phyloP scores from a whole-genome alignment of 2,888 invertebrate genomes.

The Heliconius ethilla region DNA sequence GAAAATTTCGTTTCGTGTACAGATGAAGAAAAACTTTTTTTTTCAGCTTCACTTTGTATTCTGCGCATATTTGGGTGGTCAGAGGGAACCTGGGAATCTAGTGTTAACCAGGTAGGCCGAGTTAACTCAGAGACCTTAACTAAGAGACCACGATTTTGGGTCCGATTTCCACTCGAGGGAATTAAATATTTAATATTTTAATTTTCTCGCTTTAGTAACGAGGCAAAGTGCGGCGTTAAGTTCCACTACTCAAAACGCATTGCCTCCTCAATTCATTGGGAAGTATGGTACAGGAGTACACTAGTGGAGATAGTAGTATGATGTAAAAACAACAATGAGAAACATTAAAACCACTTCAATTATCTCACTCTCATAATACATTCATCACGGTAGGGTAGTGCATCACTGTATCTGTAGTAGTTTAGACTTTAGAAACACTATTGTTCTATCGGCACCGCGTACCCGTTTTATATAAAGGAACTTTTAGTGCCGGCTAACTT shows the following conservation, averaged over 20 bases:
- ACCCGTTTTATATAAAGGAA: not conserved
- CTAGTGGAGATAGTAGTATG: not conserved
- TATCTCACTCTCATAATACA: slow-evolving; percentile 1
- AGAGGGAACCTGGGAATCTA: too few relatives aligned
- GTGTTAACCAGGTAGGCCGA: too few relatives aligned
- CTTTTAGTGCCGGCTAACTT: slow-evolving; percentile 29
- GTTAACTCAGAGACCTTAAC: too few relatives aligned
- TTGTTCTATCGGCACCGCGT: slow-evolving; percentile 22
- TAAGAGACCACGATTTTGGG: too few relatives aligned
- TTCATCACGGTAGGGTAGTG: not conserved
- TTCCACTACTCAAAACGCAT: not conserved
- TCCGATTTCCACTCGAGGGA: not conserved
- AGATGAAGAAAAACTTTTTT: too few relatives aligned
- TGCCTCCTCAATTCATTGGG: not conserved
- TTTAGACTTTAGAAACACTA: slow-evolving; percentile 22
- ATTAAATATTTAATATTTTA: not conserved
- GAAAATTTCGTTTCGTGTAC: too few relatives aligned
- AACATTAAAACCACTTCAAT: not conserved
- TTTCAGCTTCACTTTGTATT: too few relatives aligned
- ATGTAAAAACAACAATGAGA: not conserved
- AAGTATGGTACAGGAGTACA: not conserved
- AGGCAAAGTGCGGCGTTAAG: not conserved
- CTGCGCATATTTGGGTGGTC: too few relatives aligned
- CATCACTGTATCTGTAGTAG: not conserved
- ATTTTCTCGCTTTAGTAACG: not conserved